phyloP scores from a whole-genome alignment of 2,888 invertebrate species.

The Arrhopalites spinosus region DNA sequence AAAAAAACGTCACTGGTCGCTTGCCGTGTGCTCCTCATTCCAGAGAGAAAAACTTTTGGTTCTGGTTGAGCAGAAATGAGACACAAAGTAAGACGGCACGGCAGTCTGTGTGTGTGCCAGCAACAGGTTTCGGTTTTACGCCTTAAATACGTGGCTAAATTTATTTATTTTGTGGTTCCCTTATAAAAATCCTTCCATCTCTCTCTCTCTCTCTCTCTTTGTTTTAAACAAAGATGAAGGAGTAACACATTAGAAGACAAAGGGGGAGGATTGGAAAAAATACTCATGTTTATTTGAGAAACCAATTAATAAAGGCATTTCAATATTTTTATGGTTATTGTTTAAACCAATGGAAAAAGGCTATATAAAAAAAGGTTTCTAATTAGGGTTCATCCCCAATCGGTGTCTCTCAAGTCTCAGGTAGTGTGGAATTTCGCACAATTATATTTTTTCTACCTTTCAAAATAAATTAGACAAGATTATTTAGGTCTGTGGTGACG shows the following conservation, averaged over 20 bases:
- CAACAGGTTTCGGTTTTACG: slow-evolving; percentile 25
- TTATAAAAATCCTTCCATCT: too few species aligned
- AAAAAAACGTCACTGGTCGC: too few species aligned
- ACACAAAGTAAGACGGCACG: neutral
- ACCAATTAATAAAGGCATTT: slow-evolving; percentile 1
- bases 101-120: too few species aligned
- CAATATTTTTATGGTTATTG: neutral
- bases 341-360: neutral
- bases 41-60: too few species aligned
- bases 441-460: neutral
- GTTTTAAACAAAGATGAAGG: too few species aligned
- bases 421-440: slow-evolving; percentile 28
- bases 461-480: neutral
- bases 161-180: neutral
- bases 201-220: too few species aligned
- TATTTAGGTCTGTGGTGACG: too few species aligned
- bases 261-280: neutral
- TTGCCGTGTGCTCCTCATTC: too few species aligned
- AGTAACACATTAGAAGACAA: neutral
- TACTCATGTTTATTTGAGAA: neutral
- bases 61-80: neutral
- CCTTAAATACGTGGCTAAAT: slow-evolving; percentile 10
- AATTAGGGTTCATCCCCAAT: neutral
- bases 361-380: too few species aligned
- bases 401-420: neutral